A percentile compares a stretch with the other conserved stretches of the same genome.
Conservation (phyloP, 2,113 vertebrate species). For the Camelus bactrianus region DNA sequence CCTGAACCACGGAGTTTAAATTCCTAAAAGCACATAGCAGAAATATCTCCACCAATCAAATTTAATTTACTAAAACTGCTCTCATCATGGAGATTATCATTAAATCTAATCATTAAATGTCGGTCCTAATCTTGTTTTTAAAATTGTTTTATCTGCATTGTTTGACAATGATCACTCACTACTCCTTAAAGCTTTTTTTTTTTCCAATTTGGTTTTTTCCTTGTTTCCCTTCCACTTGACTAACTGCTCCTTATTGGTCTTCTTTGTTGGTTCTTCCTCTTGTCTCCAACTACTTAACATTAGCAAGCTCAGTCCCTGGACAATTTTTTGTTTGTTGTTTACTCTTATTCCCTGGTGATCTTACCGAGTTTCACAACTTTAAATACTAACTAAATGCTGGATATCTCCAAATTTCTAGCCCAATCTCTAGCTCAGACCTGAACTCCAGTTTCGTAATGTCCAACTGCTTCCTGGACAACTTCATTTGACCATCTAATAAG, state of each 20-base stretch:
- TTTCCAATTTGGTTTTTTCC: neutral
- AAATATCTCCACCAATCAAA: neutral
- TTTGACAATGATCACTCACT: neutral
- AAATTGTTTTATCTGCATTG: neutral
- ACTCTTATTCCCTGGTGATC: constrained; percentile 4
- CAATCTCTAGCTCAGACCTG: neutral
- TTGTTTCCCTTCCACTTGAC: neutral
- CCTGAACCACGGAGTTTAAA: constrained; percentile 28
- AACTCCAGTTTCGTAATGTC: constrained; percentile 5
- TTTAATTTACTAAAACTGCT: neutral
- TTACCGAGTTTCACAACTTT: neutral
- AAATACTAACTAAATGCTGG: constrained; percentile 2
- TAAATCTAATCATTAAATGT: neutral
- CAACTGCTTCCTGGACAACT: neutral
- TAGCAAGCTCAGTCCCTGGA: neutral
- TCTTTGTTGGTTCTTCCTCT: neutral
- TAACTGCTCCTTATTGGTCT: neutral
- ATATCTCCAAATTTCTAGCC: neutral
- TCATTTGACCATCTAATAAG: neutral
- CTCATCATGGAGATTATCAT: neutral
- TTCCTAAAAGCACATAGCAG: neutral
- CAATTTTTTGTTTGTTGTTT: neutral
- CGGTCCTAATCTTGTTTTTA: neutral
- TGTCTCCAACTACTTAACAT: neutral
- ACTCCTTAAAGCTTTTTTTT: neutral